phyloP scores from a whole-genome alignment of 1,140 invertebrate genomes.

The Meloidogyne hapla region DNA sequence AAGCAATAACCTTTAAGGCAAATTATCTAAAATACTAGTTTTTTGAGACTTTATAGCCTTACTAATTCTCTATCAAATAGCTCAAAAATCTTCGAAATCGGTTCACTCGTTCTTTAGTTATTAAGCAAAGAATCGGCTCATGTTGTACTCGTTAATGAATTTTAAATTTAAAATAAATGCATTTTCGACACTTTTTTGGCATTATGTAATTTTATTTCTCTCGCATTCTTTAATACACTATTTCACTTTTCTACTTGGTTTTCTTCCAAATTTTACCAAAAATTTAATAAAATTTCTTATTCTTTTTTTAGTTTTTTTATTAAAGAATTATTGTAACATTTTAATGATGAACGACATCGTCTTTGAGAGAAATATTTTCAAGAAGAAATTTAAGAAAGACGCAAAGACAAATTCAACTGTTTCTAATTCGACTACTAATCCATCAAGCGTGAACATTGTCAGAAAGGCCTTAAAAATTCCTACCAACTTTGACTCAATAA shows the following conservation, averaged over 20 bases:
- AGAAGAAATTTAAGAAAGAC: neutral
- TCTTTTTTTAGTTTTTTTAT: neutral
- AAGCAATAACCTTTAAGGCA: neutral
- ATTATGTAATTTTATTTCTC: neutral
- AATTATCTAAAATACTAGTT: neutral
- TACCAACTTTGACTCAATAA: conserved; percentile 18
- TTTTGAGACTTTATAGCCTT: neutral
- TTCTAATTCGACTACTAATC: neutral
- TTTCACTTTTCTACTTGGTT: no score
- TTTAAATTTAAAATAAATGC: neutral
- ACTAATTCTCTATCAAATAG: neutral
- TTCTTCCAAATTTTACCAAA: no score
- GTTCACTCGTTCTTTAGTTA: neutral
- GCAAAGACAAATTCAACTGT: neutral
- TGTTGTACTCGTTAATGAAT: neutral
- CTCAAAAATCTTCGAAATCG: neutral
- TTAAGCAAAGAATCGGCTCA: neutral
- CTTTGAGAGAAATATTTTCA: neutral
- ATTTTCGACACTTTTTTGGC: neutral
- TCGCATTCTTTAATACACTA: no score
- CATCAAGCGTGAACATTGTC: neutral
- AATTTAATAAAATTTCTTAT: no score
- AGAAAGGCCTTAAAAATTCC: conserved; percentile 11
- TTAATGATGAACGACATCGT: neutral
- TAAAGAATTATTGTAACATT: neutral